Evolutionary conservation across 1,140 invertebrate species (phyloP), one percentile per base, ranked within the genome.

Genomic region (Fopius arisanus): DNA sequence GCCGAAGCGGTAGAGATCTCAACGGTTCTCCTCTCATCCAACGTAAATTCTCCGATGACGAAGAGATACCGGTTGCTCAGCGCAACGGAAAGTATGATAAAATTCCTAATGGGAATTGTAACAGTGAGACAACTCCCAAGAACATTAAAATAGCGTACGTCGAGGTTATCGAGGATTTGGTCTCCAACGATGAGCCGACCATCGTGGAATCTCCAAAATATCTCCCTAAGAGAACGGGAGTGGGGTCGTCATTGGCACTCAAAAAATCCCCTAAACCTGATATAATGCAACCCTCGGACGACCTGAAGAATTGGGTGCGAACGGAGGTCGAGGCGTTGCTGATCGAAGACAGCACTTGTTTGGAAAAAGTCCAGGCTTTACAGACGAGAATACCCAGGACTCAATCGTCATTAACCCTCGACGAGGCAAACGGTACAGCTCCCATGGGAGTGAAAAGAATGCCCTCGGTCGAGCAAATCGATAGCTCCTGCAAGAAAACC

Each of bases 1-100:
- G 93, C 82, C 90, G 94, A 79, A 95, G 94, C 82, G 95, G 93
- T 37, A 90, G 90, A 80, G 93, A 92, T 85, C 85, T 84, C n/a
- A 89, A 92, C 21, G 91, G 91, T n/a, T 92, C 91, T 51, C 91
- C 92, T 31, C 84, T 93, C 73, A 90, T 93, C 76, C 91, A 92
- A 84, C 88, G 91, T 74, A 92, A 92, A 82, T 91, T 91, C 80
- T 88, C 89, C 14, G 82, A 83, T 10, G 80, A 84, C 9, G 89
- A 91, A 76, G 82, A 83, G 74, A 78, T 85, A 75, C 81, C 85
- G 73, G 84, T 79, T 75, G 80, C 80, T 7, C 76, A 84, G 40
- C 81, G 83, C 48, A 87, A 84, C 54, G 77, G 76, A 1, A 70
- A 51, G 14, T 79, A 70, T 26, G 67, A 26, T 14, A 78, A 75